Conservation (phyloP, 2,888 invertebrate genomes). For the Palloptera scutellata region DNA sequence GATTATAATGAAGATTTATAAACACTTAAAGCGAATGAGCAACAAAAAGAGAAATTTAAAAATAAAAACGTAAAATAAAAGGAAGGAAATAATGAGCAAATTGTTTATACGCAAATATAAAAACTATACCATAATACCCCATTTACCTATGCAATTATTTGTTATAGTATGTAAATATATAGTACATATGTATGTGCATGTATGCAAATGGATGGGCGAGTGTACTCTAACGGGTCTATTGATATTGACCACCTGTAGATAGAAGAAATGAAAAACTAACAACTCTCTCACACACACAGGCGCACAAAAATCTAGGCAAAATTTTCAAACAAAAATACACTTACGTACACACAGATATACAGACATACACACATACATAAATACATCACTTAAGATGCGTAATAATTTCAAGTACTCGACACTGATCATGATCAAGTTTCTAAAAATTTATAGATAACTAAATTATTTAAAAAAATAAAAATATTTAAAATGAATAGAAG, state of each 20-base stretch:
- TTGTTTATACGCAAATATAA: constrained; percentile 3
- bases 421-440: too few species aligned
- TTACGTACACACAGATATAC: neutral
- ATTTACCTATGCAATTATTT: neutral
- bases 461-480: too few species aligned
- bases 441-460: too few species aligned
- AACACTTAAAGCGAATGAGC: neutral
- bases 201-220: neutral
- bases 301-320: neutral
- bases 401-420: neutral
- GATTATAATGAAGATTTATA: neutral
- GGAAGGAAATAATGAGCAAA: neutral
- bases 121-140: neutral
- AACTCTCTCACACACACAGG: neutral
- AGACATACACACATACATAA: neutral
- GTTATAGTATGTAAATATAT: too few species aligned
- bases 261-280: constrained; percentile 1
- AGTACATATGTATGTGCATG: neutral
- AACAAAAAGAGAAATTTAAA: neutral
- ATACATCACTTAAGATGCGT: neutral
- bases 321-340: neutral
- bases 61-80: neutral
- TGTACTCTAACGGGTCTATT: neutral
- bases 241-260: constrained; percentile 25
- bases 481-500: too few species aligned